Percentiles rank a stretch among this genome's conserved stretches.
These are phyloP conservation scores for Calyptommatus sinebrachiatus DNA, from an alignment of 2,113 vertebrate species.

Conservation along the genomic window DNA sequence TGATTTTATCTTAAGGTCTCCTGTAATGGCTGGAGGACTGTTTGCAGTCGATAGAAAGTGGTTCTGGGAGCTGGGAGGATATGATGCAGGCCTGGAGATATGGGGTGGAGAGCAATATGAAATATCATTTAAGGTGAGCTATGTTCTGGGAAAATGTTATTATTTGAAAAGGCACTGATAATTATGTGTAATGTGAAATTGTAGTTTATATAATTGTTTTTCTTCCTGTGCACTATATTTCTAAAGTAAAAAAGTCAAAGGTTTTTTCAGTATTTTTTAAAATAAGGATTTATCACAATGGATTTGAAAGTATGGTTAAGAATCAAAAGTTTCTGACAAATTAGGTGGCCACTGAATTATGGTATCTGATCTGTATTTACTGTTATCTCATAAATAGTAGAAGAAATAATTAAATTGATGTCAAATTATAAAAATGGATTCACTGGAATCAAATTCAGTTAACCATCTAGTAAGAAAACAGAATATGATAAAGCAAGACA, in stretches of 20 bases:
- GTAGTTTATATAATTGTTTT: conserved; percentile 40
- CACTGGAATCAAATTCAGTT: background rate
- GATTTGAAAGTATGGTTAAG: background rate
- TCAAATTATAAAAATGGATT: background rate
- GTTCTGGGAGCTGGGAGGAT: conserved; percentile 89
- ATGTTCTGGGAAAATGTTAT: conserved; percentile 42
- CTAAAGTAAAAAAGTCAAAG: conserved; percentile 38
- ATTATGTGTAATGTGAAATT: conserved; percentile 2
- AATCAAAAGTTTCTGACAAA: background rate
- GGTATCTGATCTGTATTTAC: background rate
- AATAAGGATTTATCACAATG: background rate
- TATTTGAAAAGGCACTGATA: conserved; percentile 28
- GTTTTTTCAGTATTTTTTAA: conserved; percentile 4
- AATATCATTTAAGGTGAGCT: conserved; percentile 86
- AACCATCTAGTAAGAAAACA: background rate
- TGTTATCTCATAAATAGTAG: background rate
- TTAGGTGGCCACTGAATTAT: background rate
- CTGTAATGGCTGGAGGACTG: conserved; percentile 97
- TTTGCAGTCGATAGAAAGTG: conserved; percentile 96
- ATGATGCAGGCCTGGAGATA: conserved; percentile 84
- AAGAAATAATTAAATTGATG: background rate
- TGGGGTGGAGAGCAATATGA: conserved; percentile 88
- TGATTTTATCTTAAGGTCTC: conserved; percentile 80
- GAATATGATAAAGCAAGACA: too few species aligned
- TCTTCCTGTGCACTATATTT: conserved; percentile 12